Conservation (phyloP, 2,797 vertebrate species). For the Platyrinchus mystaceus region DNA sequence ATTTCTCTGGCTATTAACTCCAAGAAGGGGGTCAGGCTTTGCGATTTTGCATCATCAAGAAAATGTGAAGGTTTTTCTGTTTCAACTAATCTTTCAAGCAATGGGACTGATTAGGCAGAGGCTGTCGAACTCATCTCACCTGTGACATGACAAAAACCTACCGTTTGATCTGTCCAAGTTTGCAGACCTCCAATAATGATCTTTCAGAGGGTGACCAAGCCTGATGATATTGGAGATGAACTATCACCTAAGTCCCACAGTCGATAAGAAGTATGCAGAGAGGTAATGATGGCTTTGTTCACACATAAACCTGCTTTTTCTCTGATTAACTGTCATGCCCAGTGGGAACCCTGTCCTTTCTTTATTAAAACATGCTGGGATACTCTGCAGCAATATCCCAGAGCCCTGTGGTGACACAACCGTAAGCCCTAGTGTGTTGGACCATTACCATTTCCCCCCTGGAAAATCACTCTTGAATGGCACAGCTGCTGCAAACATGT, state of each 20-base stretch:
- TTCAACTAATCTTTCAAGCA: neutral
- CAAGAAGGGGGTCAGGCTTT: neutral
- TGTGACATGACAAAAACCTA: neutral
- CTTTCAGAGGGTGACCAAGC: neutral
- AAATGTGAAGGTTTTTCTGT: neutral
- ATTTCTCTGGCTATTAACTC: conserved; percentile 19
- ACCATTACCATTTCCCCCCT: conserved; percentile 58
- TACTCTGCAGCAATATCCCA: conserved; percentile 57
- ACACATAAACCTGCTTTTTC: conserved; percentile 55
- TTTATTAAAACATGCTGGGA: conserved; percentile 65
- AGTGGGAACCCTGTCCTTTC: conserved; percentile 51
- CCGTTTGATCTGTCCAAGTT: neutral
- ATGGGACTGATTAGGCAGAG: neutral
- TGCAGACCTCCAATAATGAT: conserved; percentile 4
- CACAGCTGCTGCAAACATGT: conserved; percentile 66
- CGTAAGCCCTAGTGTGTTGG: conserved; percentile 33
- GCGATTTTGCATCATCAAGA: neutral
- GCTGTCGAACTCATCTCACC: neutral
- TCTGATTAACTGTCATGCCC: conserved; percentile 60
- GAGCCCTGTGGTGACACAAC: conserved; percentile 59
- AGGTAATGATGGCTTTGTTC: conserved; percentile 65
- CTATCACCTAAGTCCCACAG: conserved; percentile 23
- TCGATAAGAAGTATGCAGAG: neutral
- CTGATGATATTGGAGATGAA: neutral
- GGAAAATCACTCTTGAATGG: conserved; percentile 64